Evolutionary conservation across 53 echinoderm and acorn worm genomes (phyloP).

Genomic region (Echinometra lucunter): DNA sequence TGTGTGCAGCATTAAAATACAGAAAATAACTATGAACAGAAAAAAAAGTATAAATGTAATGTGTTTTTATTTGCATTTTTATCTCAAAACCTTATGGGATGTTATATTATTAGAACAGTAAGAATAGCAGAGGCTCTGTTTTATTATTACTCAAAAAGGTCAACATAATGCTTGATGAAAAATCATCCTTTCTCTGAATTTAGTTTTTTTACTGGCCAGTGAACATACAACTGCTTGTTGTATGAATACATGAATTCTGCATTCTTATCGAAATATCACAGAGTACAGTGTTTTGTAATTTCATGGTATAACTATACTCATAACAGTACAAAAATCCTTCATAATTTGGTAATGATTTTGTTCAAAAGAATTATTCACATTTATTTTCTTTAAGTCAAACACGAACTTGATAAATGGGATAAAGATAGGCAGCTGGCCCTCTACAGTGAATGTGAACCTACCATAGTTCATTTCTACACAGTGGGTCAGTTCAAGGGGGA

Average conservation of each 20-base stretch:
- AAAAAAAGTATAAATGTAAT: background rate
- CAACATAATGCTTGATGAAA: background rate
- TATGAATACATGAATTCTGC: no score
- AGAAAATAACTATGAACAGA: conserved; percentile 39
- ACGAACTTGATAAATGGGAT: background rate
- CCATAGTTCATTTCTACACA: no score
- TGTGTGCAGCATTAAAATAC: conserved; percentile 70
- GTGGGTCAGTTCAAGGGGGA: no score
- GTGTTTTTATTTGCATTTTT: background rate
- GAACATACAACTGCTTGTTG: no score
- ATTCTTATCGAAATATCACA: background rate
- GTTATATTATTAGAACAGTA: background rate
- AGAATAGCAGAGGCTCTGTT: background rate
- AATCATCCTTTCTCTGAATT: no score
- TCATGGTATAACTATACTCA: no score
- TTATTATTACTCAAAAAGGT: background rate
- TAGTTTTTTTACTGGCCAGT: no score
- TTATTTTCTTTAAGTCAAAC: background rate
- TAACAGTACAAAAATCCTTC: background rate
- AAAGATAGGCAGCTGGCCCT: no score
- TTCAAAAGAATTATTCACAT: background rate
- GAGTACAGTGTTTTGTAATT: background rate
- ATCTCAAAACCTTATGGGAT: background rate
- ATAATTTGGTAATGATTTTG: background rate
- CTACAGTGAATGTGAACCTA: no score